Conservation (phyloP, 92 coral and sea anemone genomes). For the Desmophyllum pertusum region DNA sequence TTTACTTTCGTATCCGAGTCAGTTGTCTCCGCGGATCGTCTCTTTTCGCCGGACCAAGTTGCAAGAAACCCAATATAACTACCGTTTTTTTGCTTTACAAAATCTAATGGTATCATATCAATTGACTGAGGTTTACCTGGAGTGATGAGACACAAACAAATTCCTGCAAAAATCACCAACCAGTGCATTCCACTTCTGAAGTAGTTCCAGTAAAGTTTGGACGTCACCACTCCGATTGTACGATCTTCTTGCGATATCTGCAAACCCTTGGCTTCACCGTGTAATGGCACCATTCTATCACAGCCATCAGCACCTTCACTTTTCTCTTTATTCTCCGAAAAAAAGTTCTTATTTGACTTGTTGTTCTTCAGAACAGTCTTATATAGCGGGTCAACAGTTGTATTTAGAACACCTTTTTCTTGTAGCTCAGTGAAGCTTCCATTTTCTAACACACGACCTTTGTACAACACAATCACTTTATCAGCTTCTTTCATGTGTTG, state of each 20-base stretch:
- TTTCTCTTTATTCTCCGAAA: not conserved
- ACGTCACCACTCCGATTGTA: slow-evolving; percentile 3
- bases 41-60: too few relatives aligned
- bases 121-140: not conserved
- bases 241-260: slow-evolving; percentile 1
- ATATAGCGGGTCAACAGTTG: not conserved
- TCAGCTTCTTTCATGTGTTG: slow-evolving; percentile 22
- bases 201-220: slow-evolving; percentile 10
- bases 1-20: too few relatives aligned
- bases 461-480: slow-evolving; percentile 3
- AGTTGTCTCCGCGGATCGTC: too few relatives aligned
- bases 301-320: not conserved
- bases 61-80: too few relatives aligned
- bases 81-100: too few relatives aligned
- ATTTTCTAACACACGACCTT: not conserved
- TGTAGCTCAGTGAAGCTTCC: not conserved
- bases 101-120: too few relatives aligned
- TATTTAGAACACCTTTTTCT: not conserved
- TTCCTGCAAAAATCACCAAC: not conserved
- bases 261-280: not conserved
- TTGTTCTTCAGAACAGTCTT: not conserved
- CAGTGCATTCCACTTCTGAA: not conserved
- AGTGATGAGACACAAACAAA: not conserved
- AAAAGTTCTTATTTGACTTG: not conserved
- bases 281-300: not conserved